phyloP scores from a whole-genome alignment of 2,113 vertebrate genomes.

The Typhlomys cinereus region DNA sequence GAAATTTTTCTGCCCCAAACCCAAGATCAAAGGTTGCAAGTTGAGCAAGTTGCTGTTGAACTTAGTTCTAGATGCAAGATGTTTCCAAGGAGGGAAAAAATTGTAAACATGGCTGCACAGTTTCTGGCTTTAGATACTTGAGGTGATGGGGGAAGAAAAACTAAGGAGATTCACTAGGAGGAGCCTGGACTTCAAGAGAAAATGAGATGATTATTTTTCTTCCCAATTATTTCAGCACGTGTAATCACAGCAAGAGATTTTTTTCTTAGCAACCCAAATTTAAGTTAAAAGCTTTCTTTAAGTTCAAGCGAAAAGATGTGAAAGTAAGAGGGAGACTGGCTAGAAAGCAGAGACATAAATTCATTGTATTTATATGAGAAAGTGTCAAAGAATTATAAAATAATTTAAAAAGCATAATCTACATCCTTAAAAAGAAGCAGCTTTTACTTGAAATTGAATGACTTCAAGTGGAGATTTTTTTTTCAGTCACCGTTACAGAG shows the following conservation, averaged over 20 bases:
- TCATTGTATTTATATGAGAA: too few species aligned
- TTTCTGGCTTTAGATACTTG: not conserved
- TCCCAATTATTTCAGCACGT: not conserved
- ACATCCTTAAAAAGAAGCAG: not conserved
- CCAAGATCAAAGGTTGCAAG: not conserved
- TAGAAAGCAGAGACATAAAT: too few species aligned
- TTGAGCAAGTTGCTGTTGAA: not conserved
- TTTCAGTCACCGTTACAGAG: not conserved
- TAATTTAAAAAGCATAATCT: constrained; percentile 40
- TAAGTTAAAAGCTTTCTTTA: constrained; percentile 41
- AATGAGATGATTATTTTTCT: not conserved
- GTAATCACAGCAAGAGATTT: not conserved
- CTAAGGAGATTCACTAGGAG: not conserved
- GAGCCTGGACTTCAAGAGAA: not conserved
- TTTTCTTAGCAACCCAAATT: constrained; percentile 14
- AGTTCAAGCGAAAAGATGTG: too few species aligned
- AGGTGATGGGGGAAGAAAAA: not conserved
- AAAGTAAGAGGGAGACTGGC: too few species aligned
- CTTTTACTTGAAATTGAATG: not conserved
- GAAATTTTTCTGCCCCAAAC: not conserved
- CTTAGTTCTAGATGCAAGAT: not conserved
- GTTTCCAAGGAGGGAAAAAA: not conserved
- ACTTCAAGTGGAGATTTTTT: not conserved
- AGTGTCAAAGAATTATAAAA: too few species aligned
- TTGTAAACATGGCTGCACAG: not conserved